Evolutionary conservation across 2,888 invertebrate genomes (phyloP).

Genomic region (Hirtodrosophila trivittata): DNA sequence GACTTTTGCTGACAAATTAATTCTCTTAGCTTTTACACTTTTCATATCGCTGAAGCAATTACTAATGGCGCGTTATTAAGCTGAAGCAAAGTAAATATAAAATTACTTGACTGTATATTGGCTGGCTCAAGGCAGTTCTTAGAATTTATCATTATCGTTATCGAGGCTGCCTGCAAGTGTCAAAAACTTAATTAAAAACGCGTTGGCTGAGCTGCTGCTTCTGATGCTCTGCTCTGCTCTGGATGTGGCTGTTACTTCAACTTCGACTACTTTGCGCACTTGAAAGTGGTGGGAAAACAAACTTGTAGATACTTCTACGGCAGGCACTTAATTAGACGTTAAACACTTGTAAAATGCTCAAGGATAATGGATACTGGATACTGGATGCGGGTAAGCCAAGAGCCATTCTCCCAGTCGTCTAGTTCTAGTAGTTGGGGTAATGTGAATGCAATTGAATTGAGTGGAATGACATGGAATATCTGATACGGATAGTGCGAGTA

Average conservation of each 20-base stretch:
- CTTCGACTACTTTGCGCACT: slow-evolving; percentile 35
- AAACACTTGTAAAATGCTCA: slow-evolving; percentile 78
- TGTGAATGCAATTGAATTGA: slow-evolving; percentile 44
- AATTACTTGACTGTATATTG: background rate
- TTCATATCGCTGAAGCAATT: no score
- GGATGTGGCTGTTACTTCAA: slow-evolving; percentile 16
- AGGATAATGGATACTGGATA: slow-evolving; percentile 52
- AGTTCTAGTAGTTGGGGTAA: slow-evolving; percentile 27
- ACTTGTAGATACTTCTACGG: slow-evolving; percentile 62
- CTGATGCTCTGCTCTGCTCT: slow-evolving; percentile 28
- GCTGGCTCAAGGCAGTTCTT: background rate
- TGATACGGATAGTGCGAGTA: slow-evolving; percentile 4
- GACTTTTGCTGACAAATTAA: no score
- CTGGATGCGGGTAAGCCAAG: slow-evolving; percentile 55
- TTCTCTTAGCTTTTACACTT: no score
- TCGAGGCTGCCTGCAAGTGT: slow-evolving; percentile 55
- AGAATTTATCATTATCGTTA: background rate
- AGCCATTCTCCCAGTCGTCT: no score
- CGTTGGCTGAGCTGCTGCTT: slow-evolving; percentile 49
- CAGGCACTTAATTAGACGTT: slow-evolving; percentile 78
- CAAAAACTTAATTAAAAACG: slow-evolving; percentile 78
- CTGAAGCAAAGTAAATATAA: background rate
- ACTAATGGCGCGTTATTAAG: no score
- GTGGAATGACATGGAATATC: slow-evolving; percentile 17
- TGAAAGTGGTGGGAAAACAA: slow-evolving; percentile 56